These are phyloP conservation scores for Camelus dromedarius DNA, from an alignment of 2,113 vertebrate species.

Conservation along the genomic window DNA sequence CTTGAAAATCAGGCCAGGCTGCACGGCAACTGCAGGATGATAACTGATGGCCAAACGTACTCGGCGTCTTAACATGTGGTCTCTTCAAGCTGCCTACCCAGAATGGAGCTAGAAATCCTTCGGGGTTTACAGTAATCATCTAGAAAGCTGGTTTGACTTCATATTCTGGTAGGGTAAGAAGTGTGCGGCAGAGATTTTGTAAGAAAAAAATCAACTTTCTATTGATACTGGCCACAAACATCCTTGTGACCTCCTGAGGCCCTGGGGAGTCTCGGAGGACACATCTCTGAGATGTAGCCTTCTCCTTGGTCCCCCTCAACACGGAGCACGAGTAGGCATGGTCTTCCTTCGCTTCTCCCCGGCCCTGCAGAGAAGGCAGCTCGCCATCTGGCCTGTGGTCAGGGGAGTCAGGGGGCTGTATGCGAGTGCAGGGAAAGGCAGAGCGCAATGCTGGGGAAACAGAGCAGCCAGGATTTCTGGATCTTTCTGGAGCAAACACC, in stretches of 20 bases:
- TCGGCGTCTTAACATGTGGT: neutral
- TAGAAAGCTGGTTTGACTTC: neutral
- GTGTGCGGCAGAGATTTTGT: neutral
- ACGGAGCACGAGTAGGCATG: rapidly evolving
- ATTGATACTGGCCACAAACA: neutral
- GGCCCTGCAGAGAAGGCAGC: neutral
- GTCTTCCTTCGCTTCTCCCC: neutral
- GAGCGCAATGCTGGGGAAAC: neutral
- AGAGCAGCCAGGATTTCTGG: neutral
- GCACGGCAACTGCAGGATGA: neutral
- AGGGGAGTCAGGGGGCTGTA: neutral
- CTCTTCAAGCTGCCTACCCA: neutral
- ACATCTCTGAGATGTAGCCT: neutral
- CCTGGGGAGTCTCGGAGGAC: neutral
- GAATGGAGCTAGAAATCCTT: neutral
- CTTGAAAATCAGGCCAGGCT: neutral
- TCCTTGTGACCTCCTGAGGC: neutral
- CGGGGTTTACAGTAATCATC: neutral
- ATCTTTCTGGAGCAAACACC: neutral
- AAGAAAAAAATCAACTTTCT: conserved; percentile 23
- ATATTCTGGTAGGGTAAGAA: neutral
- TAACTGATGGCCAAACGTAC: neutral
- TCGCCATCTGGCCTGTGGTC: neutral
- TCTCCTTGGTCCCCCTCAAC: neutral
- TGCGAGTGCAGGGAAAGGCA: neutral